phyloP scores from a whole-genome alignment of 2,797 vertebrate species.

The Karalla daura region DNA sequence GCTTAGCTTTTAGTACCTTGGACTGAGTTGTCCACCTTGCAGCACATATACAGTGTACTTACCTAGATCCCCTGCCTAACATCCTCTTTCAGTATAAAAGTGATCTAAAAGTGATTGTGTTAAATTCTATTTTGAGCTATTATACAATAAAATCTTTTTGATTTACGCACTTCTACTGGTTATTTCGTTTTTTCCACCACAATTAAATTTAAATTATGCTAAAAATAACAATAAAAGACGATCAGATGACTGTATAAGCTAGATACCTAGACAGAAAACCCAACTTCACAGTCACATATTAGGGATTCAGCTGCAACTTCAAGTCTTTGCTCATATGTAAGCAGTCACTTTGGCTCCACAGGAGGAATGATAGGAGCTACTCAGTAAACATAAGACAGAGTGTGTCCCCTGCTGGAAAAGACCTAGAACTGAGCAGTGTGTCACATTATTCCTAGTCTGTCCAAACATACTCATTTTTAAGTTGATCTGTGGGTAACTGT shows the following conservation, averaged over 20 bases:
- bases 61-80: constrained; percentile 70
- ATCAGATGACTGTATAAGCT: not conserved
- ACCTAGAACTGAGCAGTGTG: constrained; percentile 36
- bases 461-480: not conserved
- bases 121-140: constrained; percentile 89
- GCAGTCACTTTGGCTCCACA: not conserved
- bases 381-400: constrained; percentile 41
- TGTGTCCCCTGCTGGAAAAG: constrained; percentile 64
- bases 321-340: constrained; percentile 4
- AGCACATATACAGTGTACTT: constrained; percentile 66
- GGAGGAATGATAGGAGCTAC: constrained; percentile 13
- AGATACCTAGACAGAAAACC: not conserved
- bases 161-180: constrained; percentile 58
- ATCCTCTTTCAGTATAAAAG: constrained; percentile 71
- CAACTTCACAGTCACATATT: constrained; percentile 1
- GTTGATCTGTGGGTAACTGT: not conserved
- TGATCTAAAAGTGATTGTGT: constrained; percentile 81
- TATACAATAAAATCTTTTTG: constrained; percentile 87
- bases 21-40: constrained; percentile 62
- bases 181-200: not conserved
- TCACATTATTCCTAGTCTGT: not conserved
- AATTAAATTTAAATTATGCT: not conserved
- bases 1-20: constrained; percentile 70
- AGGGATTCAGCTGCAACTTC: constrained; percentile 13
- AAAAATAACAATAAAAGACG: not conserved